Evolutionary conservation across 2,113 vertebrate species (phyloP), one percentile per base, ranked within the genome.

Genomic region (Hippolais icterina): DNA sequence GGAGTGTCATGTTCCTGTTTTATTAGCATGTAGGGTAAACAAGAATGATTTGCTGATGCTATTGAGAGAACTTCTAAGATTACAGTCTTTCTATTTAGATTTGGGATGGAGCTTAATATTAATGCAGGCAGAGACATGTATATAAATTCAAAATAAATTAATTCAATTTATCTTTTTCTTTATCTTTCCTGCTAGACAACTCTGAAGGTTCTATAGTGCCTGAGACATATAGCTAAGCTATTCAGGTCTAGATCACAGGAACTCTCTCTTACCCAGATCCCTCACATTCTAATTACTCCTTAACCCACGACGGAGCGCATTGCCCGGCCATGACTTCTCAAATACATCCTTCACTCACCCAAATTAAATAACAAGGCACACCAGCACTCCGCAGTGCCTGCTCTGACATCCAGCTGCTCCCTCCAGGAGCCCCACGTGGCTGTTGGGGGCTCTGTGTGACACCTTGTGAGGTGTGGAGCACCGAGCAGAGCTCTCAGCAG

Each of bases 11-110:
- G 78, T 96, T 97, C 75, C 90, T 95, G 87, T 93, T 98, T 96
- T 97, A 96, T 97, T 97, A 97, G 91, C 89, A 94, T 96, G 89
- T 82, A 71, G 87, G 93, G 76, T 97, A 98, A 98, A 97, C 94
- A 97, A 97, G 94, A 97, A 96, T 96, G 93, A 97, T 97, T 97
- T 97, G 83, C 96, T 96, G 84, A 94, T 95, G 94, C 84, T 96
- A 94, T 66, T 96, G 93, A 97, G 97, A 96, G 95, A 97, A 95
- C 92, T 95, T 94, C 90, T 90, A 96, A 97, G 94, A 94, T 85
- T 96, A 64, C 76, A 87, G 83, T 94, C 87, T 81, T 97, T 83
- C 95, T 64, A 87, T 91, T 96, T 97, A 84, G 88, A 96, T 97
- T 98, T 97, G 94, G 93, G 95, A 93, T 89, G 90, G 83, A 95